phyloP scores from a whole-genome alignment of 35 echinoderm and acorn worm species.

The Ophioderma brevispina region DNA sequence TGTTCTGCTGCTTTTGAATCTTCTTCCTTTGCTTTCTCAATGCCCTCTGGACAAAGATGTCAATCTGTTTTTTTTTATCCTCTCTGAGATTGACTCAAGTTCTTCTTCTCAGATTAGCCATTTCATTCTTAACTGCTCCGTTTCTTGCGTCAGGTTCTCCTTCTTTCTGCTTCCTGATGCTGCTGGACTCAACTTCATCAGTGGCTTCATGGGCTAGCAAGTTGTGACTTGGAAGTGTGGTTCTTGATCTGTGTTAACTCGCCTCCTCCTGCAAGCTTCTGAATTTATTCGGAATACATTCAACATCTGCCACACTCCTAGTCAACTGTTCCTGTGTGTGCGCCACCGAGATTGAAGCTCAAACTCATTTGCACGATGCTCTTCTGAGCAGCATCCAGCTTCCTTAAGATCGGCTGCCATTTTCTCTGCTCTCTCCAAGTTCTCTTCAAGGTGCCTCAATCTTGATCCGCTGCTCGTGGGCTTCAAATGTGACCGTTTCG shows the following conservation, averaged over 20 bases:
- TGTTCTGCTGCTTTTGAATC: not conserved
- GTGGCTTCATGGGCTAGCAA: not conserved
- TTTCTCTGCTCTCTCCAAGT: not conserved
- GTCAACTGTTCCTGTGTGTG: no score
- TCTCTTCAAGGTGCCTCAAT: conserved; percentile 23
- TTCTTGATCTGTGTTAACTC: not conserved
- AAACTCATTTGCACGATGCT: not conserved
- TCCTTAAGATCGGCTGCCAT: conserved; percentile 1
- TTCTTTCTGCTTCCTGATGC: no score
- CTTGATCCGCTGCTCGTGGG: conserved; percentile 29
- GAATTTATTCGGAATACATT: not conserved
- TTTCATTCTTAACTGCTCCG: not conserved
- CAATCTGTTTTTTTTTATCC: conserved; percentile 11
- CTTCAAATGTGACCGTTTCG: conserved; percentile 6
- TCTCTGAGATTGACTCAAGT: not conserved
- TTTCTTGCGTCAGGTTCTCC: no score
- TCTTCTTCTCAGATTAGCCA: not conserved
- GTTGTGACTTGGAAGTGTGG: not conserved
- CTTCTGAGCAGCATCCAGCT: not conserved
- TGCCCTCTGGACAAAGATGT: not conserved
- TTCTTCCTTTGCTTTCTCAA: not conserved
- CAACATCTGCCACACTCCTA: not conserved
- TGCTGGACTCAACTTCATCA: no score
- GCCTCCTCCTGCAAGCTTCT: not conserved
- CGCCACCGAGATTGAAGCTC: not conserved